Base-by-base conservation (phyloP, 2,797 vertebrate species). In the Alcedo quadribrachys region DNA sequence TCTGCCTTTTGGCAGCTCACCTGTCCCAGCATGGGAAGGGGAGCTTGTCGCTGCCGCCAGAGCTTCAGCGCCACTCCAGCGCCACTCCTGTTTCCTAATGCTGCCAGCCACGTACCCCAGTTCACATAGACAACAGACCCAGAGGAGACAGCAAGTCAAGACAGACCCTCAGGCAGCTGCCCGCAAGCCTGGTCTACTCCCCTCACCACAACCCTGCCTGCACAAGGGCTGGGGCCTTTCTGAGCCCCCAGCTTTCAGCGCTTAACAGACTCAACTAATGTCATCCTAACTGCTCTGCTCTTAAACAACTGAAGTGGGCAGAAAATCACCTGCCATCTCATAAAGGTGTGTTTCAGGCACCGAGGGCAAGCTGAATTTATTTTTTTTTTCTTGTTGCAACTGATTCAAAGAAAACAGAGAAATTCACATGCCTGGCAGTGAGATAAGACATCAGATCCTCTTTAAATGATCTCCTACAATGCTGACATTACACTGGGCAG, bases 351-450 rank as follows among this genome's bases (percentile, higher is more conserved):
- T 45, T 93, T 82, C 42, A 66, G 61, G 21, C 12, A 3, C 37
- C 68, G 66, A 43, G 15, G 12, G 62, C 33, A 88, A 89, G 11
- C 9, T 24, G 19, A 81, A 63, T 19, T 0, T 37, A 5, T 3
- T 2, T 43, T 13, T 0, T 8, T 4, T 2, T 54, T 79, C 42
- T 43, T 19, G 65, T 5, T 91, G 42, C 28, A 93, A 60, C 22
- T 67, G 32, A 78, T 58, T 83, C 27, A 90, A 85, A 91, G 6
- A 24, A 77, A 87, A 83, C 16, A 42, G 65, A 85, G 35, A 82
- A 61, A 90, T 63, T 40, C 54, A 21, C 25, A 9, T 22, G 57
- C 20, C 30, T 66, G 46, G 54, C 30, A 62, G 22, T 20, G 32
- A 83, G 30, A 3, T 43, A 43, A 65, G 30, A 76, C 43, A 40